phyloP scores from a whole-genome alignment of 2,797 vertebrate genomes.

The Sebastes reedi region DNA sequence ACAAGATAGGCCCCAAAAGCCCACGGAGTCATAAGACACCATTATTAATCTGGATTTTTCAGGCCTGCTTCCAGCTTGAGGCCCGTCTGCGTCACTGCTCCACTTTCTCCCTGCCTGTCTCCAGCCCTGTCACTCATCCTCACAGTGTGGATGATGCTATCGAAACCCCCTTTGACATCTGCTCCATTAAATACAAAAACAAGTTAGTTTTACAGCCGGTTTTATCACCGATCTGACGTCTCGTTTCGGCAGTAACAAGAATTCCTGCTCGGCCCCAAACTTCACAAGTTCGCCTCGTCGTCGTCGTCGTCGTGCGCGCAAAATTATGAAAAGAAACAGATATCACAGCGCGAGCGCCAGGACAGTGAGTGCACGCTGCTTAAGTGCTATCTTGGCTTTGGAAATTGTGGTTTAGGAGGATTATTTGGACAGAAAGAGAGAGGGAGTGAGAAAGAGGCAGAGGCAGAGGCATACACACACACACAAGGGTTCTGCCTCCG shows the following conservation, averaged over 20 bases:
- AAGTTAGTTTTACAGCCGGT: neutral
- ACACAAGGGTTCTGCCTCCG: slow-evolving; percentile 26
- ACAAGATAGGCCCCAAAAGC: slow-evolving; percentile 21
- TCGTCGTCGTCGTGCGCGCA: slow-evolving; percentile 34
- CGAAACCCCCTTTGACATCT: slow-evolving; percentile 2
- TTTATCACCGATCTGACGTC: slow-evolving; percentile 10
- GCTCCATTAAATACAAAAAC: neutral
- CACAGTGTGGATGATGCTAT: neutral
- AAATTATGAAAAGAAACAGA: slow-evolving; percentile 80
- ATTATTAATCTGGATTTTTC: slow-evolving; percentile 27
- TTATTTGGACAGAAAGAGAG: slow-evolving; percentile 58
- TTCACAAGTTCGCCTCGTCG: slow-evolving; percentile 17
- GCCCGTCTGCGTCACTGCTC: neutral
- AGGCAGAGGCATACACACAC: slow-evolving; percentile 17
- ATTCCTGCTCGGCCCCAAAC: slow-evolving; percentile 7
- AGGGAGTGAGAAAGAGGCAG: slow-evolving; percentile 4
- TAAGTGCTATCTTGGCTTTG: slow-evolving; percentile 81
- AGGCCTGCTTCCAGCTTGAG: slow-evolving; percentile 22
- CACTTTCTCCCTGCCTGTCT: neutral
- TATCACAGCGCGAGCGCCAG: slow-evolving; percentile 57
- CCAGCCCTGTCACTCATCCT: slow-evolving; percentile 5
- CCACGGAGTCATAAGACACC: neutral
- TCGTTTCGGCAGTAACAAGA: neutral
- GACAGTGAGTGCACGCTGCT: slow-evolving; percentile 71
- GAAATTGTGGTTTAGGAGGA: slow-evolving; percentile 70